Base-by-base conservation (phyloP, 2,113 vertebrate species). In the Monopterus albus region DNA sequence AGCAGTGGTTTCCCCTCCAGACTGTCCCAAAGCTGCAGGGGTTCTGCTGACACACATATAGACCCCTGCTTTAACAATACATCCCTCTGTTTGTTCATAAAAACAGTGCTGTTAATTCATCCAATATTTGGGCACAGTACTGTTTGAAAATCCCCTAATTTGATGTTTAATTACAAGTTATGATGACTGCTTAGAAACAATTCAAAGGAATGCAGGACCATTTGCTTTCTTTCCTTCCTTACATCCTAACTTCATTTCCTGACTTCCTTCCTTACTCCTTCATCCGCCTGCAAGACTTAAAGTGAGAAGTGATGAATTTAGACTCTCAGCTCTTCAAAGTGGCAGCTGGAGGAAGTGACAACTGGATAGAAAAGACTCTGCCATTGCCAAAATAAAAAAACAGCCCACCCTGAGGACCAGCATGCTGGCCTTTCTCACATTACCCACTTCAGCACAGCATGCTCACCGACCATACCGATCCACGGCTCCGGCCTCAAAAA, bases 271-370 rank as follows among this genome's bases (percentile, higher is more conserved):
- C 75, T 67, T 18, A 20, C 45, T 56, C 58, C 68, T 60, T 61
- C 55, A 36, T 31, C 61, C 60, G 36, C 45, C 65, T 53, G 49
- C 35, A 18, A 33, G 63, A 47, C 40, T 76, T 29, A 61, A 82
- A 42, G 75, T 58, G 29, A 62, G 13, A 33, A 45, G 39, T n/a
- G 9, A 12, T 15, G 73, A 77, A 55, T 62, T 82, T 47, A 50
- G 60, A 78, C 64, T 80, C 70, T 73, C 50, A 8, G 56, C 61
- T 72, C 79, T 69, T 63, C 43, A 49, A 66, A 68, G 70, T 28
- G 67, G 73, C 88, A 88, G 84, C 86, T 87, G 87, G 82, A 88
- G 88, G 87, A 90, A 77, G 77, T 84, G 80, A 82, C 82, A 88
- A 87, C 77, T 85, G 84, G 36, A 71, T 47, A 52, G 66, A 69